A percentile compares a stretch with the other conserved stretches of the same genome.
phyloP scores from a whole-genome alignment of 2,113 vertebrate species.

The Fukomys damarensis region DNA sequence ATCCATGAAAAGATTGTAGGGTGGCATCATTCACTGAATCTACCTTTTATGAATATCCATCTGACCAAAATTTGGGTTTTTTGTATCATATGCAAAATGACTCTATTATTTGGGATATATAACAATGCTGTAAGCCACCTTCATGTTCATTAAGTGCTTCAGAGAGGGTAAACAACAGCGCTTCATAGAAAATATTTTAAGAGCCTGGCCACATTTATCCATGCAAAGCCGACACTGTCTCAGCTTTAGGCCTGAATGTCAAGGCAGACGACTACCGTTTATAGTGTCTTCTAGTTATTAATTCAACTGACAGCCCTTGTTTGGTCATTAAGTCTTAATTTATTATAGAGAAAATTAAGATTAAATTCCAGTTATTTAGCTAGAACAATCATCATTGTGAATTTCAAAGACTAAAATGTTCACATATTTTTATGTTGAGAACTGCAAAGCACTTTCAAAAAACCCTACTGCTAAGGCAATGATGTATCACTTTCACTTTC shows the following conservation, averaged over 20 bases:
- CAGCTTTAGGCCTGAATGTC: neutral
- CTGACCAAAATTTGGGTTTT: neutral
- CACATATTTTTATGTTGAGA: constrained; percentile 85
- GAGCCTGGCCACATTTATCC: neutral
- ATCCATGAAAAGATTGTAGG: neutral
- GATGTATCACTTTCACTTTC: constrained; percentile 99
- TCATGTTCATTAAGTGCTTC: neutral
- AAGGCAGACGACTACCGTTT: constrained; percentile 50
- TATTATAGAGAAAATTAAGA: constrained; percentile 59
- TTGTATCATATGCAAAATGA: neutral
- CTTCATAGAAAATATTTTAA: neutral
- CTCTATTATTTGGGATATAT: neutral
- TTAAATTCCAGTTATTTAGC: constrained; percentile 82
- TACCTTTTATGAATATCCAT: neutral
- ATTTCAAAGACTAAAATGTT: constrained; percentile 81
- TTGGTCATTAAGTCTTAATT: constrained; percentile 73
- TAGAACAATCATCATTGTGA: constrained; percentile 79
- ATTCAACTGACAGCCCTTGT: constrained; percentile 53
- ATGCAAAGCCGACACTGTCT: neutral
- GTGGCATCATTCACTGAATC: neutral
- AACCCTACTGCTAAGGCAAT: constrained; percentile 94
- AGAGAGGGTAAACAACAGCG: neutral
- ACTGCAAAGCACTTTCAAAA: constrained; percentile 85
- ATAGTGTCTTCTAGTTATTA: constrained; percentile 71
- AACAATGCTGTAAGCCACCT: neutral